Conservation (phyloP, 64 coral and sea anemone species). For the Catalaphyllia jardinei region DNA sequence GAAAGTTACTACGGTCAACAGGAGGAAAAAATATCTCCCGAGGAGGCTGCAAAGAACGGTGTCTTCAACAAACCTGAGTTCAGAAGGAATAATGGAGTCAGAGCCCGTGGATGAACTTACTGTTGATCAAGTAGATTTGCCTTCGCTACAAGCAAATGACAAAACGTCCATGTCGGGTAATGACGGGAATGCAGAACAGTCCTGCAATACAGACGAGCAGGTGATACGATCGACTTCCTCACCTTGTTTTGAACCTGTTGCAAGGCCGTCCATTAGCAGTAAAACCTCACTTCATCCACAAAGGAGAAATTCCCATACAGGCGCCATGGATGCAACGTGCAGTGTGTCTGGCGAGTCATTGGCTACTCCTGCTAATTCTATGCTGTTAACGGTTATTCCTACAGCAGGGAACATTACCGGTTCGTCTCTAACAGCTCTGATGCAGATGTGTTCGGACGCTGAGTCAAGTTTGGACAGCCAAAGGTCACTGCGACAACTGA, state of each 20-base stretch:
- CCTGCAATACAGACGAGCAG: not conserved
- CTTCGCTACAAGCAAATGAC: not conserved
- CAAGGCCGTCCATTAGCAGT: not conserved
- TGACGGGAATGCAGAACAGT: too few relatives aligned
- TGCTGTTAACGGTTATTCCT: not conserved
- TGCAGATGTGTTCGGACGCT: conserved; percentile 14
- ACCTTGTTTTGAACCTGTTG: not conserved
- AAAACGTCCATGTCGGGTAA: not conserved
- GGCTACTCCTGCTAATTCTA: not conserved
- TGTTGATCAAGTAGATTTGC: not conserved
- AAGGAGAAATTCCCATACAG: not conserved
- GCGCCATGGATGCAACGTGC: too few relatives aligned
- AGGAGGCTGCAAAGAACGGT: conserved; percentile 6
- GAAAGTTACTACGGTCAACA: not conserved
- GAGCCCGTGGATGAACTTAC: not conserved
- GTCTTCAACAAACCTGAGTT: not conserved
- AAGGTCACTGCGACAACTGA: not conserved
- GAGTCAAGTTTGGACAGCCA: not conserved
- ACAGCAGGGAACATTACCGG: not conserved
- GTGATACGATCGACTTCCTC: not conserved
- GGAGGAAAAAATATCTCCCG: conserved; percentile 26
- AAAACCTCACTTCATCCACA: not conserved
- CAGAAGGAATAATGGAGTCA: not conserved
- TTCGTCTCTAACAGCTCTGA: conserved; percentile 25
- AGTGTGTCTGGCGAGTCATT: not conserved